A percentile compares a stretch with the other conserved stretches of the same genome.
phyloP scores from a whole-genome alignment of 2,888 invertebrate species.

The Agrochola lota region DNA sequence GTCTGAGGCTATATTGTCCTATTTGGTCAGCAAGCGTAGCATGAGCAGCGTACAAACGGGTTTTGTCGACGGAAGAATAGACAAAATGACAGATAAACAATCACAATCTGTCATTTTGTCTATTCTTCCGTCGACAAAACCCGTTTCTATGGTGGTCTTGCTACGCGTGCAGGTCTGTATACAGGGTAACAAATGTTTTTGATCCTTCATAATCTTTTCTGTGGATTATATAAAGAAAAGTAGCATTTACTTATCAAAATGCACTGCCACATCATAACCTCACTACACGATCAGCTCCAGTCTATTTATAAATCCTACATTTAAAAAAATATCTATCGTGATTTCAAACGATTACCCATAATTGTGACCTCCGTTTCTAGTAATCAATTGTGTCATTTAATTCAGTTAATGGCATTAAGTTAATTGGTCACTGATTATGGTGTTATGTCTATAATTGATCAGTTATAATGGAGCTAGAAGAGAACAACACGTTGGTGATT shows the following conservation, averaged over 20 bases:
- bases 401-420: constrained; percentile 85
- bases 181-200: no score
- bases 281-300: constrained; percentile 12
- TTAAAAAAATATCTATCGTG: constrained; percentile 68
- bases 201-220: no score
- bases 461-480: constrained; percentile 70
- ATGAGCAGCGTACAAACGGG: no score
- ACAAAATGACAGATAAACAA: no score
- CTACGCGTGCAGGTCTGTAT: no score
- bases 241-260: background rate
- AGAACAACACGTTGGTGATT: constrained; percentile 58
- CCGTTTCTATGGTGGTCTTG: no score
- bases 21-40: no score
- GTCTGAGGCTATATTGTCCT: no score
- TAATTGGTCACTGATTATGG: constrained; percentile 84
- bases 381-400: constrained; percentile 85
- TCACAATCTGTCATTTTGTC: no score
- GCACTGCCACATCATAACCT: background rate
- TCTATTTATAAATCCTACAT: constrained; percentile 16
- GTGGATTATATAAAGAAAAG: no score
- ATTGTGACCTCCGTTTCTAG: constrained; percentile 82
- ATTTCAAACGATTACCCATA: constrained; percentile 77
- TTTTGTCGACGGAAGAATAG: no score
- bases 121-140: no score
- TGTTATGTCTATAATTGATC: constrained; percentile 83